Percentiles rank a stretch among this genome's conserved stretches.
Evolutionary conservation across 2,797 vertebrate genomes (phyloP).

Genomic region (Falco cherrug): DNA sequence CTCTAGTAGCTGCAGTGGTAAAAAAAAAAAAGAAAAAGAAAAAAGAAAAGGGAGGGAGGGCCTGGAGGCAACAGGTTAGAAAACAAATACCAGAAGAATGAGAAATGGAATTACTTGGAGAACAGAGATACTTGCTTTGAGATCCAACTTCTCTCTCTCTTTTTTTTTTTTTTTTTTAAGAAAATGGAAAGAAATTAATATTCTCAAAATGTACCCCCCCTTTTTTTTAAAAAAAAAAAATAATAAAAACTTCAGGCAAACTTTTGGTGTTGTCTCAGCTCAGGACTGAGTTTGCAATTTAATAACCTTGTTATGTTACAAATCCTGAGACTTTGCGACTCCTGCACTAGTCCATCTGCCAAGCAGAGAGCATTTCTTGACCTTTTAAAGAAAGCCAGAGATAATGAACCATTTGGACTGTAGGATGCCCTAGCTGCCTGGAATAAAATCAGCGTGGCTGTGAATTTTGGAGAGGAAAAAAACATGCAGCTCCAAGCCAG

Average conservation of each 20-base stretch:
- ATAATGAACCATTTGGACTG: constrained; percentile 32
- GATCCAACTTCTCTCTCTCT: not conserved
- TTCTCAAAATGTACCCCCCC: not conserved
- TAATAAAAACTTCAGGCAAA: not conserved
- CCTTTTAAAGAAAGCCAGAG: constrained; percentile 60
- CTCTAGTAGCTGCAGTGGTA: not conserved
- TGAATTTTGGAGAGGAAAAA: constrained; percentile 49
- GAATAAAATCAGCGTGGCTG: constrained; percentile 16
- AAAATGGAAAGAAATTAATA: not conserved
- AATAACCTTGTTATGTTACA: constrained; percentile 7
- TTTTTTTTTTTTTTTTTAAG: not conserved
- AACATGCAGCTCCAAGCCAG: not conserved
- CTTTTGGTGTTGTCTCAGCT: not conserved
- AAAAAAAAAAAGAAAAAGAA: not conserved
- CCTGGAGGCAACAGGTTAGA: constrained; percentile 1
- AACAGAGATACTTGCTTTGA: not conserved
- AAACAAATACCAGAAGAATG: not conserved
- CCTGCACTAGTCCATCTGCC: constrained; percentile 12
- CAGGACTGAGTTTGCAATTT: not conserved
- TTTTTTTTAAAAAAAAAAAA: no score
- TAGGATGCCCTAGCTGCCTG: constrained; percentile 38
- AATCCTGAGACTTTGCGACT: not conserved
- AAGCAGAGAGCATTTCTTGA: constrained; percentile 47
- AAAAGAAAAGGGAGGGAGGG: not conserved
- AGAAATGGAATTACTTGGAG: not conserved